Conservation (phyloP, 2,113 vertebrate species). For the Glaucomys volans region DNA sequence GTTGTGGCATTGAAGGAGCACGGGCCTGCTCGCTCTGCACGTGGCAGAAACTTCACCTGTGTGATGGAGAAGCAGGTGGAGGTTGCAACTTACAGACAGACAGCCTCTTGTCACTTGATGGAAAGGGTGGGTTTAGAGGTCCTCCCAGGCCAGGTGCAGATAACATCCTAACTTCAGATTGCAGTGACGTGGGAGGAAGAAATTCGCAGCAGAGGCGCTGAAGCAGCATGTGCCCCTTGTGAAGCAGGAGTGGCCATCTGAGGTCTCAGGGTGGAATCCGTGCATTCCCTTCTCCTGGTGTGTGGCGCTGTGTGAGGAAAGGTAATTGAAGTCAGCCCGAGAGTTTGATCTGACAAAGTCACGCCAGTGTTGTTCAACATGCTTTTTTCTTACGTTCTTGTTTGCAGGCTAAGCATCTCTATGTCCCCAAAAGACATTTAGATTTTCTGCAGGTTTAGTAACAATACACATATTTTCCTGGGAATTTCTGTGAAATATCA, state of each 20-base stretch:
- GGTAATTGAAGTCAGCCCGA: background rate
- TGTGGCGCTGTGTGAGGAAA: background rate
- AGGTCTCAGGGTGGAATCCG: background rate
- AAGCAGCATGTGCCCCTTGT: rapidly evolving
- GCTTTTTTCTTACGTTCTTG: background rate
- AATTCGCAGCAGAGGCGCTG: background rate
- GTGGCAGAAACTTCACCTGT: background rate
- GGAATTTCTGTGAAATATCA: background rate
- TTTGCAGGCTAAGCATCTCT: background rate
- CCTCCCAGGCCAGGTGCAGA: too few relatives aligned
- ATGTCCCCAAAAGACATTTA: background rate
- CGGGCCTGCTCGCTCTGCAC: rapidly evolving
- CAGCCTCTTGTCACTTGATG: background rate
- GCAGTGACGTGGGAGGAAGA: background rate
- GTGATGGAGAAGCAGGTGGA: background rate
- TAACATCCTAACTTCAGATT: background rate
- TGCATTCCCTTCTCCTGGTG: rapidly evolving
- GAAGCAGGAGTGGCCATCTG: background rate
- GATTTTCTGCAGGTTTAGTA: background rate
- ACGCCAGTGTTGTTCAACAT: background rate
- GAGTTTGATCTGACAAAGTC: background rate
- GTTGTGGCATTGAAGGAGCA: rapidly evolving
- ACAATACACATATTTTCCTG: background rate
- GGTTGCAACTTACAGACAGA: background rate
- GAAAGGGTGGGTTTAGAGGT: background rate